Conservation (phyloP, 2,888 invertebrate species). For the Lepidochrysops patricia region DNA sequence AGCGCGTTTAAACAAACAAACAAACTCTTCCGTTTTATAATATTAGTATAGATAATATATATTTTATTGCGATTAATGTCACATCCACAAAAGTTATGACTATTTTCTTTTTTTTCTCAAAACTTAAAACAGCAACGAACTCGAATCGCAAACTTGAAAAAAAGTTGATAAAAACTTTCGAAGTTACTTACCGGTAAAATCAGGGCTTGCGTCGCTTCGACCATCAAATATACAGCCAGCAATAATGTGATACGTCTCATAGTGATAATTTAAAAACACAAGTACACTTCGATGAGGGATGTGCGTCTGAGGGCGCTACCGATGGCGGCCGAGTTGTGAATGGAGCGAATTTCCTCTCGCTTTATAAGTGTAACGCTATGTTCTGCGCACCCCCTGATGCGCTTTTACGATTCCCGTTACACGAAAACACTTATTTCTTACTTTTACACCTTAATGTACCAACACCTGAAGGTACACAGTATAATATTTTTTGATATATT, state of each 20-base stretch:
- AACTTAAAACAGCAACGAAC: constrained; percentile 2
- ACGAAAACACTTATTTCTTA: constrained; percentile 9
- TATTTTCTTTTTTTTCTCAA: no score
- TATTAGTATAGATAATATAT: no score
- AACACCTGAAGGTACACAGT: no score
- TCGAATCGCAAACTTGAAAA: constrained; percentile 8
- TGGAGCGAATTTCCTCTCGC: constrained; percentile 48
- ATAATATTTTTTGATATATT: no score
- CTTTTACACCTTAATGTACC: constrained; percentile 17
- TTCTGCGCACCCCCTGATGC: constrained; percentile 63
- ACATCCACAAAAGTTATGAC: no score
- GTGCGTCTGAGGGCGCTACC: constrained; percentile 33
- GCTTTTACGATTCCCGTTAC: constrained; percentile 34
- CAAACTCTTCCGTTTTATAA: no score
- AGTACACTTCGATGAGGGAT: neutral
- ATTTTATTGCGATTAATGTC: no score
- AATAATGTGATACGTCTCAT: constrained; percentile 52
- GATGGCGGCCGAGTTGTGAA: constrained; percentile 54
- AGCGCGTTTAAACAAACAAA: no score
- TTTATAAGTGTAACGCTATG: constrained; percentile 52
- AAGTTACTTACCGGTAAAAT: constrained; percentile 53
- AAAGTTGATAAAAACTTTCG: constrained; percentile 8
- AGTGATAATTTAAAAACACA: constrained; percentile 23
- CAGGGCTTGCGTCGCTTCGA: constrained; percentile 45
- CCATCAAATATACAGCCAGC: constrained; percentile 41